These are phyloP conservation scores for Opisthocomus hoazin DNA, from an alignment of 2,113 vertebrate species.

Conservation along the genomic window DNA sequence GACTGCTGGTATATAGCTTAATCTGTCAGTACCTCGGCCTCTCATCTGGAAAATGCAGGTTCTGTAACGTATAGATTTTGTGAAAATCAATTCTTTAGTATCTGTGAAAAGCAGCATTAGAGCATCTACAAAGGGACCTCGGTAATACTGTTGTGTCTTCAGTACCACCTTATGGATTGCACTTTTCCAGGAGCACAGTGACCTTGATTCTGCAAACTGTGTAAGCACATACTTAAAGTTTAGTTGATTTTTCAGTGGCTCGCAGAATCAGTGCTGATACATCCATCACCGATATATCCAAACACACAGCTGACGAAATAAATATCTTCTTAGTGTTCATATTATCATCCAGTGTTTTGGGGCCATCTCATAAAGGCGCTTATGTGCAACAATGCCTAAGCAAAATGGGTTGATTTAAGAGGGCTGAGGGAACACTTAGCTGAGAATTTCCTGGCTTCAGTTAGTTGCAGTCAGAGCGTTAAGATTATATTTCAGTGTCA, in stretches of 20 bases:
- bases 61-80: not conserved
- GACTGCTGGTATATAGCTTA: not conserved
- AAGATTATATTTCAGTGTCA: slow-evolving; percentile 56
- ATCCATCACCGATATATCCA: slow-evolving; percentile 6
- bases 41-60: not conserved
- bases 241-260: not conserved
- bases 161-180: not conserved
- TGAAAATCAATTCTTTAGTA: not conserved
- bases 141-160: not conserved
- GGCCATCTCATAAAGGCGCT: slow-evolving; percentile 44
- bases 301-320: slow-evolving; percentile 25
- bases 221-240: not conserved
- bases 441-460: slow-evolving; percentile 50
- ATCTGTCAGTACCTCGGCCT: not conserved
- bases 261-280: not conserved
- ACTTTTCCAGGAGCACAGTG: not conserved
- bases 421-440: slow-evolving; percentile 49
- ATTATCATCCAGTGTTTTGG: slow-evolving; percentile 62
- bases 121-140: not conserved
- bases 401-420: slow-evolving; percentile 59
- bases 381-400: slow-evolving; percentile 56
- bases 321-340: slow-evolving; percentile 31
- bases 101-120: not conserved
- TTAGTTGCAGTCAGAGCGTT: slow-evolving; percentile 24
- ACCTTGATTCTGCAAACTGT: not conserved